phyloP scores from a whole-genome alignment of 2,113 vertebrate genomes.

The Mastomys natalensis region DNA sequence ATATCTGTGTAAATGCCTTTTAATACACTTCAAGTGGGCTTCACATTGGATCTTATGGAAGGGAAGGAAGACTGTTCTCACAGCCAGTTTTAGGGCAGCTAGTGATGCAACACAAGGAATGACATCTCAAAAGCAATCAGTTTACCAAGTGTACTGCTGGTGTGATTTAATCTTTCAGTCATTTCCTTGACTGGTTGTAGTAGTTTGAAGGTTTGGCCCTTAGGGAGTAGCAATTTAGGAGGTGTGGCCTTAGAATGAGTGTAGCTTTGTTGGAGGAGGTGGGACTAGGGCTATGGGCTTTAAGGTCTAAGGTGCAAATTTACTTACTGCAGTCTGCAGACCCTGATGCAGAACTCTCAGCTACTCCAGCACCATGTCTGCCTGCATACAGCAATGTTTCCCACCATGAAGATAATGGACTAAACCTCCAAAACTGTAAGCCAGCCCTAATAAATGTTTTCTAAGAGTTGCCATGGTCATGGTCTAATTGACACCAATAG shows the following conservation, averaged over 20 bases:
- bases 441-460: not conserved
- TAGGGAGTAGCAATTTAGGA: no score
- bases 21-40: not conserved
- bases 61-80: not conserved
- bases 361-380: not conserved
- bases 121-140: not conserved
- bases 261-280: not conserved
- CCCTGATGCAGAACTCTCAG: not conserved
- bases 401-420: not conserved
- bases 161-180: not conserved
- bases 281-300: not conserved
- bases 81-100: not conserved
- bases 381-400: not conserved
- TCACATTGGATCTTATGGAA: not conserved
- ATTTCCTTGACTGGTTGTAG: not conserved
- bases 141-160: not conserved
- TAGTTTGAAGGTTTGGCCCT: not conserved
- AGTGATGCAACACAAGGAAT: no score
- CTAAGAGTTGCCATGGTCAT: not conserved
- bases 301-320: no score
- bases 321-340: not conserved
- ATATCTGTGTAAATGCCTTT: not conserved
- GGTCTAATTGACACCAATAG: not conserved
- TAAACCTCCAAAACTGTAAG: not conserved
- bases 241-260: not conserved